phyloP scores from a whole-genome alignment of 2,113 vertebrate genomes.

The Sphyrna mokarran region DNA sequence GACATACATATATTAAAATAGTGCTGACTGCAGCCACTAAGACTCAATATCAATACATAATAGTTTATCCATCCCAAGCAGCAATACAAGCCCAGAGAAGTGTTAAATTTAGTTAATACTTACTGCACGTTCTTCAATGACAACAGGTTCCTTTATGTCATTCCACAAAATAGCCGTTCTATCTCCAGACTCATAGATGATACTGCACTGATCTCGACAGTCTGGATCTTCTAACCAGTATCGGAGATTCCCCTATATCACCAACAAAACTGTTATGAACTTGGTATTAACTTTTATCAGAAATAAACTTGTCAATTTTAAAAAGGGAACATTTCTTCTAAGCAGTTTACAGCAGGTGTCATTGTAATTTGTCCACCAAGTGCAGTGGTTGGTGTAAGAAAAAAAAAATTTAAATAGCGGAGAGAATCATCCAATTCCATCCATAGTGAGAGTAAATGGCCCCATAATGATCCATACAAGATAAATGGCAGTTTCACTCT shows the following conservation, averaged over 20 bases:
- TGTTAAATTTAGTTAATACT: conserved; percentile 47
- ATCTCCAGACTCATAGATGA: conserved; percentile 96
- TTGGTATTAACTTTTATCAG: neutral
- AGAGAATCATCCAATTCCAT: neutral
- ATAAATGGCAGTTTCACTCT: neutral
- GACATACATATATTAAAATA: no score
- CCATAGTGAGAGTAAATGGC: neutral
- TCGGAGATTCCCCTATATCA: conserved; percentile 76
- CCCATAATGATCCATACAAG: neutral
- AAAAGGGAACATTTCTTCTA: neutral
- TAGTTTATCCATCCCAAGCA: neutral
- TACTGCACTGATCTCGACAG: conserved; percentile 94
- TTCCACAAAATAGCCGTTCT: conserved; percentile 87
- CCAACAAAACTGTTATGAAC: neutral
- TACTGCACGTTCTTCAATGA: conserved; percentile 85
- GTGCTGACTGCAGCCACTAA: no score
- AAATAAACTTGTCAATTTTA: neutral
- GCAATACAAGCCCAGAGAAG: neutral
- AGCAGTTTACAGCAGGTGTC: neutral
- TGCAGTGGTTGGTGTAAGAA: neutral
- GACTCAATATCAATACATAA: no score
- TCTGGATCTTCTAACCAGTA: conserved; percentile 94
- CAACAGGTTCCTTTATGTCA: conserved; percentile 84
- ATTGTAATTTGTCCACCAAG: neutral
- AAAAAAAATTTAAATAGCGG: neutral